These are phyloP conservation scores for Drosophila bocki DNA, from an alignment of 1,140 invertebrate species.

Conservation along the genomic window DNA sequence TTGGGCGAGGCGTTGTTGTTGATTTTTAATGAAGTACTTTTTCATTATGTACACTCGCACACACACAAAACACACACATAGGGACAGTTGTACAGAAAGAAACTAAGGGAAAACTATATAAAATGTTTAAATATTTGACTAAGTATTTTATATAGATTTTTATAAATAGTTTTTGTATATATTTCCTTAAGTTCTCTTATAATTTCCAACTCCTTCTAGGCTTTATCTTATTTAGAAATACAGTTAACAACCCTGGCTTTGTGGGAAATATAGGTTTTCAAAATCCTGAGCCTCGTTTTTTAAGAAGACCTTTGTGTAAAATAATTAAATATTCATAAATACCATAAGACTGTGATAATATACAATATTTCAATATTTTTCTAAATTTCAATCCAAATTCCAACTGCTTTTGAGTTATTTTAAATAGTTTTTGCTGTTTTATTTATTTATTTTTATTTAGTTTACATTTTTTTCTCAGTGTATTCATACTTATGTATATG, in stretches of 20 bases:
- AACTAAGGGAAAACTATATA: not conserved
- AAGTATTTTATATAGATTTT: not conserved
- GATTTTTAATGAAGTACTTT: conserved; percentile 83
- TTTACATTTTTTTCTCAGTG: not conserved
- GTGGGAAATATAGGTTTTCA: not conserved
- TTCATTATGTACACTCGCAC: conserved; percentile 62
- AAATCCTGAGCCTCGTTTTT: too few relatives aligned
- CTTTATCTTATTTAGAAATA: not conserved
- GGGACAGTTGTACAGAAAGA: not conserved
- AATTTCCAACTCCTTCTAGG: not conserved
- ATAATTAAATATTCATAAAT: not conserved
- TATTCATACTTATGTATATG: conserved; percentile 50
- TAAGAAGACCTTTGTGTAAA: not conserved
- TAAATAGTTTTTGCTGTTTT: too few relatives aligned
- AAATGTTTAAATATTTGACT: not conserved
- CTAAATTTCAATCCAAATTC: too few relatives aligned
- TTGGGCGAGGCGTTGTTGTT: conserved; percentile 61
- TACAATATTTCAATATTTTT: too few relatives aligned
- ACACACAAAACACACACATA: conserved; percentile 18
- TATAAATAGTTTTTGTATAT: too few relatives aligned
- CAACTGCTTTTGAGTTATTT: too few relatives aligned
- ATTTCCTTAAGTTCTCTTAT: too few relatives aligned
- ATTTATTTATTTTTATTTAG: not conserved
- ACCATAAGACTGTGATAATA: too few relatives aligned
- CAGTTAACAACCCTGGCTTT: not conserved